phyloP scores from a whole-genome alignment of 1,140 invertebrate genomes.

The Neodiprion lecontei region DNA sequence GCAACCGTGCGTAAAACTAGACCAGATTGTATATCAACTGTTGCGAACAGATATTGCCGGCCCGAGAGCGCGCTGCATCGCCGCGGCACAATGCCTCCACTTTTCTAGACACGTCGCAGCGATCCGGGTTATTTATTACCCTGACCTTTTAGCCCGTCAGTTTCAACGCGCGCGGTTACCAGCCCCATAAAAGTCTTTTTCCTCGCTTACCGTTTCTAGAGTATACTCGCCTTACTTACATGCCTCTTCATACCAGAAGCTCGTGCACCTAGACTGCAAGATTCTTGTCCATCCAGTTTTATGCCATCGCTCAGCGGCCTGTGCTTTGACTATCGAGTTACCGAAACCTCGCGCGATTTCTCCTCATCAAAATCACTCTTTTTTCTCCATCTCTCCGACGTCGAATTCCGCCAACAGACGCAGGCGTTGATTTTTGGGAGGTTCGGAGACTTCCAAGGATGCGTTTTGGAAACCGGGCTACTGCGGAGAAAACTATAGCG shows the following conservation, averaged over 20 bases:
- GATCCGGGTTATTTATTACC: slow-evolving; percentile 57
- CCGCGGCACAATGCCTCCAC: slow-evolving; percentile 47
- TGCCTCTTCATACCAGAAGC: too few relatives aligned
- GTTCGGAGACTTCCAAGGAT: too few relatives aligned
- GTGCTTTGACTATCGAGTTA: background rate
- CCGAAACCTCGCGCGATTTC: too few relatives aligned
- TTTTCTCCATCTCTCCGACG: too few relatives aligned
- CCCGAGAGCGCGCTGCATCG: slow-evolving; percentile 29
- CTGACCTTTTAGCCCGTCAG: slow-evolving; percentile 52
- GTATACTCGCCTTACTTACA: too few relatives aligned
- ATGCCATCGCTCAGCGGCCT: slow-evolving; percentile 28
- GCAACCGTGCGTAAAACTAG: slow-evolving; percentile 52
- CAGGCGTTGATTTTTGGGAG: too few relatives aligned
- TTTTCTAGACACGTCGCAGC: slow-evolving; percentile 41
- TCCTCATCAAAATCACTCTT: too few relatives aligned
- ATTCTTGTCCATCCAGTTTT: slow-evolving; percentile 31
- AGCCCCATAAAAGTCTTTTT: slow-evolving; percentile 48
- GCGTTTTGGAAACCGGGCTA: background rate
- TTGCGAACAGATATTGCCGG: slow-evolving; percentile 5
- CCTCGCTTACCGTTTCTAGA: slow-evolving; percentile 30
- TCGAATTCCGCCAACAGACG: too few relatives aligned
- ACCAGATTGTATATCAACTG: slow-evolving; percentile 41
- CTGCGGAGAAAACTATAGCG: background rate
- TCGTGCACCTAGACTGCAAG: too few relatives aligned
- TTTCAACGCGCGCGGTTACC: slow-evolving; percentile 48